Evolutionary conservation across 2,888 invertebrate species (phyloP), one percentile per base, ranked within the genome.

Genomic region (Lasiommata megera): DNA sequence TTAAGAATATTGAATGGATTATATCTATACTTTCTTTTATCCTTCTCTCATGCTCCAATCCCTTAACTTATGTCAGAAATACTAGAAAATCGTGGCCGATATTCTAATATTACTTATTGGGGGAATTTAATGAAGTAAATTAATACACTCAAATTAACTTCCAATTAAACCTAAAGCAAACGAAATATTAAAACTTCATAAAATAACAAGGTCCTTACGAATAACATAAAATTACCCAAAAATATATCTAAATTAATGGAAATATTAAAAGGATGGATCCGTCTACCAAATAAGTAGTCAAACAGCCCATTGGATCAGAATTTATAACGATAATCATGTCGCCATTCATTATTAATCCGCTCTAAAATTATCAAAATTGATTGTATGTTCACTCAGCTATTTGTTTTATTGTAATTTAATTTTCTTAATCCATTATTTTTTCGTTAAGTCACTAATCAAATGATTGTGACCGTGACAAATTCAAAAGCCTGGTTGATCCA

Each of bases 21-120:
- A 53, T 48, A 47, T 47, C 14, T 23, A 18, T 48, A 50, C 43
- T 18, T 37, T 53, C 58, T 17, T 41, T 54, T 43, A 37, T 37
- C 54, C 50, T 23, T 50, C 58, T 54, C 58, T 56, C 52, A 38
- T 56, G 23, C 48, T 53, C 56, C 60, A 56, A 43, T 52, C 56
- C 60, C 41, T 55, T 52, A 16, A 52, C 41, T 31, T 34, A 52
- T 8, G 31, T 18, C n/a, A 52, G 41, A 0, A 52, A 41, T 51
- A 29, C 28, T 17, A 23, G 29, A 31, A n/a, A 11, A 40, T 40
- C 51, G 8, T 5, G 3, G 6, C 2, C 7, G 40, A 52, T 40
- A 1, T 17, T 51, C 51, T 16, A 51, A 16, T 31, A 52, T 29
- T 40, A 38, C 40, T 41, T 34, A 31, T 52, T 52, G 41, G 31